Evolutionary conservation across 2,888 invertebrate species (phyloP), one percentile per base, ranked within the genome.

Genomic region (Malthinus flaveolus): DNA sequence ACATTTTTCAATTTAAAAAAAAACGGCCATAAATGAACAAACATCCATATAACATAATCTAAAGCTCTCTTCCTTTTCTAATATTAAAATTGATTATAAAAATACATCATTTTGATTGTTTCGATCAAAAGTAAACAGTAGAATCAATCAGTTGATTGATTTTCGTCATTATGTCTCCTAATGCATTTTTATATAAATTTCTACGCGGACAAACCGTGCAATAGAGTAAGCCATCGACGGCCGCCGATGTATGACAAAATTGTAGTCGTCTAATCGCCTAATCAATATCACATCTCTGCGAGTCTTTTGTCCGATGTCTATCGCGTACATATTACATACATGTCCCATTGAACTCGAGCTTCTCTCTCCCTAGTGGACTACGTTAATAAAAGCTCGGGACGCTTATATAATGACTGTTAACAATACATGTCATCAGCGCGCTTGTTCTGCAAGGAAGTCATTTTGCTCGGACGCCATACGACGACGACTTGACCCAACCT

Each of bases 371-470:
- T 64, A 66, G 58, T 63, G 67, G 64, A 64, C 66, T 65, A 66
- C 68, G 68, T 73, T 73, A 74, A 75, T 75, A 75, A 75, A 73
- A 73, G 70, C 69, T 57, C 68, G 68, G 70, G 71, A 71, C 76
- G 74, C 75, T 76, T 75, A 76, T 74, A 75, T 77, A 77, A 77
- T 77, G 76, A 76, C 75, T 70, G 73, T 69, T 71, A 42, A 77
- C 75, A 77, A 76, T 75, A 73, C 73, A 71, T 75, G 75, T 76
- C 76, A 77, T 77, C 76, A 77, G 72, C 70, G 71, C 71, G 71
- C 75, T 77, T 77, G 76, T 77, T 76, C 77, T 70, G 69, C 68
- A 71, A 75, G 77, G 77, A 77, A 78, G 76, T 76, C 74, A 75
- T 75, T 76, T 76, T 72, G 71, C 72, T 73, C 71, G 70, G 73